Percentiles rank a stretch among this genome's conserved stretches.
These are phyloP conservation scores for Ruditapes philippinarum DNA, from an alignment of 1,140 invertebrate genomes.

Conservation along the genomic window DNA sequence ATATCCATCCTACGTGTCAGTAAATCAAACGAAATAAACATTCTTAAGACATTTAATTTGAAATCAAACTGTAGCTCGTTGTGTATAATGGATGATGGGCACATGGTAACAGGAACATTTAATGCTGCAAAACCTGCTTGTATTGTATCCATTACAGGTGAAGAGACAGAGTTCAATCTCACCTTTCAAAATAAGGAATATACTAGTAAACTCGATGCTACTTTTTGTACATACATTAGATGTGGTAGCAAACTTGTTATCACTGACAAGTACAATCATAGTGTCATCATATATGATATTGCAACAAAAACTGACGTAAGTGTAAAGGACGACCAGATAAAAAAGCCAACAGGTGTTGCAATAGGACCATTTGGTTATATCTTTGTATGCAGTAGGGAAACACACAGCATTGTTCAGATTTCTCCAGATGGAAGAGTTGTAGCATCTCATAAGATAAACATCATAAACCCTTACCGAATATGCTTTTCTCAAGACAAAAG, in stretches of 20 bases:
- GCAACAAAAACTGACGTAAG: neutral
- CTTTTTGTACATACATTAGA: neutral
- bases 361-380: neutral
- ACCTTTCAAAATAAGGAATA: neutral
- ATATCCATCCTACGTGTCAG: neutral
- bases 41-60: neutral
- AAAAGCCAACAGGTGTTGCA: neutral
- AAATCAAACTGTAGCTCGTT: neutral
- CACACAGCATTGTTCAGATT: neutral
- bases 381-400: neutral
- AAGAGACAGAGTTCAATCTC: slow-evolving; percentile 6
- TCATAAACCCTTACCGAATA: neutral
- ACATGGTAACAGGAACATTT: neutral
- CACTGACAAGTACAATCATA: neutral
- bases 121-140: neutral
- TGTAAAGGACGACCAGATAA: neutral
- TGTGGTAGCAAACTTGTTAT: neutral
- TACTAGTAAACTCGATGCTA: neutral
- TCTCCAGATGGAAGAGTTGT: neutral
- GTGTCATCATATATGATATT: neutral
- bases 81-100: neutral
- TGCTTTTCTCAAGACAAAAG: neutral
- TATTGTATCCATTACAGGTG: neutral
- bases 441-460: neutral
- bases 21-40: neutral